phyloP scores from a whole-genome alignment of 2,113 vertebrate genomes.

The Odocoileus hemionus region DNA sequence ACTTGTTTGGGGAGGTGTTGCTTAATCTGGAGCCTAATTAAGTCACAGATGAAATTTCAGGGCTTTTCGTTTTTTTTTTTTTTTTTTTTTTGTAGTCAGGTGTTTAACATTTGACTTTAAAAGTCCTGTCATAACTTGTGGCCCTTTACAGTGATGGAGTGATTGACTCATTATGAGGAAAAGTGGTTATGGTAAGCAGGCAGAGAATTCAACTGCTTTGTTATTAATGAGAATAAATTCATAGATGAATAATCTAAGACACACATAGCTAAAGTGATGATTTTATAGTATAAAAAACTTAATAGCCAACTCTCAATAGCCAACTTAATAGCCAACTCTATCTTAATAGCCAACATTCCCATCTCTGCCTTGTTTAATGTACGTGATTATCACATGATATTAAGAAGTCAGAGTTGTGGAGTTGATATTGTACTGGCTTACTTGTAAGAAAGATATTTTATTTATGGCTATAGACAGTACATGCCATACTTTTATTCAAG shows the following conservation, averaged over 20 bases:
- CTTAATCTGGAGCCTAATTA: not conserved
- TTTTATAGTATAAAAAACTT: not conserved
- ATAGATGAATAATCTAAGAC: not conserved
- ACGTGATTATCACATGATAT: not conserved
- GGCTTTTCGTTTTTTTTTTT: slow-evolving; percentile 38
- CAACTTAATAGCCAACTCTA: not conserved
- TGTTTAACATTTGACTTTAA: slow-evolving; percentile 29
- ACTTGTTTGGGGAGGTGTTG: not conserved
- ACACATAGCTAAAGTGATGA: not conserved
- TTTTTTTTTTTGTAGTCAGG: slow-evolving; percentile 23
- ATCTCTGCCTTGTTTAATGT: not conserved
- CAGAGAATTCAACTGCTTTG: not conserved
- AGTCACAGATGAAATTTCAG: not conserved
- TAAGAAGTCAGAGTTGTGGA: not conserved
- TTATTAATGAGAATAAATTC: not conserved
- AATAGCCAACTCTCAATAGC: not conserved
- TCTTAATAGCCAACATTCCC: not conserved
- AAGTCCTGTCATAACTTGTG: not conserved
- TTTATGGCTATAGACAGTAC: not conserved
- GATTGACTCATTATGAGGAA: not conserved
- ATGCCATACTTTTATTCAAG: not conserved
- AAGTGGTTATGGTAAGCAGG: not conserved
- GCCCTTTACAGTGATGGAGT: not conserved
- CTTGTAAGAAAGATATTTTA: not conserved
- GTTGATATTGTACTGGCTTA: not conserved